Percentiles rank a stretch among this genome's conserved stretches.
Evolutionary conservation across 2,888 invertebrate species (phyloP).

Genomic region (Saturnia japonica): DNA sequence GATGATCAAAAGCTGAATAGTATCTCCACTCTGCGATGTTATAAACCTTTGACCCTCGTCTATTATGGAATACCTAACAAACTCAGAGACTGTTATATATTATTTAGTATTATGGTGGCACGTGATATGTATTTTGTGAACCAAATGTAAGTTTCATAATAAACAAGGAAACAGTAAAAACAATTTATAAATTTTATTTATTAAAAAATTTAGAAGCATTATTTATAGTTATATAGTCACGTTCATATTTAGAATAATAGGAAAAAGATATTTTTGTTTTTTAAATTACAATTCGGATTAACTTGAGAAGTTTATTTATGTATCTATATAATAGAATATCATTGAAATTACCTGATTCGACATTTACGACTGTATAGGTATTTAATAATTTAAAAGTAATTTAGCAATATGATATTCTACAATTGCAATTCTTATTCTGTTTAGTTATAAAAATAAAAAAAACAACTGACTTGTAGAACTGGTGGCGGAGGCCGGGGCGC

Average conservation of each 20-base stretch:
- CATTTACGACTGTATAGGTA: too few relatives aligned
- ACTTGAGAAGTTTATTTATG: neutral
- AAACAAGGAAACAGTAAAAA: too few relatives aligned
- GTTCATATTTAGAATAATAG: neutral
- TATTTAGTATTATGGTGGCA: neutral
- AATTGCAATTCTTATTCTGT: neutral
- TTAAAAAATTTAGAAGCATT: neutral
- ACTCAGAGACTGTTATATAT: neutral
- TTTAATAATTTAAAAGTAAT: too few relatives aligned
- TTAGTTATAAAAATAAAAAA: neutral
- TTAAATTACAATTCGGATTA: neutral
- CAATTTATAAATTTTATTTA: too few relatives aligned
- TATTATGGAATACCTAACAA: constrained; percentile 28
- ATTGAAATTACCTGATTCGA: too few relatives aligned
- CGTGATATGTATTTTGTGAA: neutral
- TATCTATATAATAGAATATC: too few relatives aligned
- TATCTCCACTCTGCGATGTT: constrained; percentile 34
- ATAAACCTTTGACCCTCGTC: constrained; percentile 41
- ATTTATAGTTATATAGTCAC: neutral
- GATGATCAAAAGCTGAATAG: constrained; percentile 25
- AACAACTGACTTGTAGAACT: constrained; percentile 37
- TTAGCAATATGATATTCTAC: too few relatives aligned
- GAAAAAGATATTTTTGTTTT: neutral
- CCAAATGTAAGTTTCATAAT: neutral
- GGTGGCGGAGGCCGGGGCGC: constrained; percentile 43